Evolutionary conservation across 2,888 invertebrate genomes (phyloP).

Genomic region (Athetis lepigone): DNA sequence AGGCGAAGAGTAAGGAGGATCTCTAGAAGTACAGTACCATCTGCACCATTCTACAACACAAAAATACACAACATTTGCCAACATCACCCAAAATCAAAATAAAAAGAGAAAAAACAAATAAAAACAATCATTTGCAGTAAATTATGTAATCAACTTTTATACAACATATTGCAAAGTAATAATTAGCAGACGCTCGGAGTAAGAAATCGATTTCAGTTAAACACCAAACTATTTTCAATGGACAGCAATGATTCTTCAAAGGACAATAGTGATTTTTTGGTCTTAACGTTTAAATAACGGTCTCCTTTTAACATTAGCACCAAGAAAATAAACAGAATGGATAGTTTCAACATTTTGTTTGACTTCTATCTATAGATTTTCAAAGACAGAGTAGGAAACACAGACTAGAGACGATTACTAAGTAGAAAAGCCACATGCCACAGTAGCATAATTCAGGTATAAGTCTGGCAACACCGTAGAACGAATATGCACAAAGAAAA

Average conservation of each 20-base stretch:
- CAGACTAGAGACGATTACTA: constrained; percentile 59
- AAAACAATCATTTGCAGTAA: background rate
- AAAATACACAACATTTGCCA: no score
- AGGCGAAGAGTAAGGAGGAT: no score
- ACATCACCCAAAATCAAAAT: no score
- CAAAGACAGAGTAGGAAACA: constrained; percentile 54
- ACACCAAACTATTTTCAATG: background rate
- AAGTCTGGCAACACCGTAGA: constrained; percentile 43
- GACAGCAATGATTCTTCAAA: background rate
- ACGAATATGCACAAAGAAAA: constrained; percentile 19
- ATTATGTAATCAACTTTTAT: constrained; percentile 20
- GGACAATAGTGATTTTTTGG: no score
- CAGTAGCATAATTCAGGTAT: constrained; percentile 66
- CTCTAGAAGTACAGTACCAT: no score
- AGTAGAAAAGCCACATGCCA: constrained; percentile 60
- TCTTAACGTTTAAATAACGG: no score
- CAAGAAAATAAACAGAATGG: background rate
- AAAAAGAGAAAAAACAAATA: constrained; percentile 25
- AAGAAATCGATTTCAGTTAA: no score
- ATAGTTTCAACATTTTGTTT: no score
- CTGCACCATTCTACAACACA: no score
- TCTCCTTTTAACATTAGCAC: background rate
- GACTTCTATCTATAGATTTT: no score
- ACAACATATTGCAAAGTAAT: background rate
- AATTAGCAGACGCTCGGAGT: background rate